Evolutionary conservation across 2,797 vertebrate genomes (phyloP), one percentile per base, ranked within the genome.

Genomic region (Cichlasoma orientale): DNA sequence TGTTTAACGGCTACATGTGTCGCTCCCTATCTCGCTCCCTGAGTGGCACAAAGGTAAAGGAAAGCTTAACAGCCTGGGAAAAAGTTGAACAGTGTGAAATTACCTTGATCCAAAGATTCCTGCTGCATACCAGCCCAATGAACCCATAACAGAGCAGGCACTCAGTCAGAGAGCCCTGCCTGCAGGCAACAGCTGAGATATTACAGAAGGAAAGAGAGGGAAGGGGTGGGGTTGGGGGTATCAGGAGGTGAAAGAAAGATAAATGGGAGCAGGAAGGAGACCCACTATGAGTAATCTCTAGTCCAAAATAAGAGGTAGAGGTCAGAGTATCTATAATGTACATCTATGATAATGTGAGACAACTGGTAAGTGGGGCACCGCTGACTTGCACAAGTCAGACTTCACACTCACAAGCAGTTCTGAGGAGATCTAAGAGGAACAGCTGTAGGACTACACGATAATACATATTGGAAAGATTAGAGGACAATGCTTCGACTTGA

Each of bases 21-120:
- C 86, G 84, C 85, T 91, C 90, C 91, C 93, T 94, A 95, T 95
- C 95, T 95, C 80, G 41, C 92, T 92, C 84, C 79, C 87, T 4
- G 91, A 93, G 92, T 89, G 92, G 93, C 94, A 95, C 94, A 94
- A 95, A 96, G 95, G 95, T 96, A 95, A 94, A 93, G 89, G 93
- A 93, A 95, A 95, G 95, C 94, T 95, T 94, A 95, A 95, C 95
- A 92, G 94, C 94, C 94, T 96, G 95, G 95, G 95, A 96, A 96
- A 95, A 95, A 94, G 91, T 92, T 92, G 94, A 95, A 95, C 92
- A 96, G 93, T 95, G 94, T 96, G 95, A 96, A 96, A 96, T 95
- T 95, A 96, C 94, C 95, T 95, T 95, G 95, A 95, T 95, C 95
- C 94, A 95, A 95, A 95, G 94, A 96, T 95, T 96, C 95, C 95